Base-by-base conservation (phyloP, 1,140 invertebrate genomes). In the Pseudomyrmex concolor region DNA sequence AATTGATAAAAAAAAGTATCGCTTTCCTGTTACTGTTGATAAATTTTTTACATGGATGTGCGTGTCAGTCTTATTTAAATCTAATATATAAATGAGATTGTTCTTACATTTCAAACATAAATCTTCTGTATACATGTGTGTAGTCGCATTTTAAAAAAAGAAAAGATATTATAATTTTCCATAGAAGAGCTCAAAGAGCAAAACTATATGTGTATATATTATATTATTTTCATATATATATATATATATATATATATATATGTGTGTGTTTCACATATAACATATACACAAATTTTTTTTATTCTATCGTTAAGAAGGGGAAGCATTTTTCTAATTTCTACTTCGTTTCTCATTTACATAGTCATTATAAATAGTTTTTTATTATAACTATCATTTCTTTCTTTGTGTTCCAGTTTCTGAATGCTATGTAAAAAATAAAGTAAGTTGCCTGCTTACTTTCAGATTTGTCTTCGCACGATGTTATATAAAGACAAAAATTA, bases 181-280 rank as follows among this genome's bases (percentile, higher is more conserved):
- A 19, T 76, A 76, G n/a, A 87, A 85, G 80, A 78, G 84, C 78
- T 86, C 64, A 87, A 34, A 34, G 19, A 74, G 83, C 85, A 86
- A 67, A 86, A 89, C 84, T 87, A 89, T 81, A 85, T 86, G 73
- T 86, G 64, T 66, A 76, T 85, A 85, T 76, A 83, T 59, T 77
- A 62, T 60, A 84, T 34, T 83, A 85, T 86, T 87, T 90, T 34
- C 34, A 34, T 34, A 34, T 92, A 48, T 76, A 93, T 92, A 83
- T 92, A 93, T 91, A 93, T 89, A 92, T 89, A 90, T 90, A 89
- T 93, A 92, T 92, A 92, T 91, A 91, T 91, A 89, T 34, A 34
- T 34, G 1, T 34, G 5, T 7, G n/a, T 22, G 2, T 22, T 34
- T 34, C 5, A 7, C 7, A 34, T 7, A 34, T 34, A 34, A 34